Percentiles rank a stretch among this genome's conserved stretches.
These are phyloP conservation scores for Heliocidaris erythrogramma DNA, from an alignment of 35 echinoderm and acorn worm genomes.

Conservation along the genomic window DNA sequence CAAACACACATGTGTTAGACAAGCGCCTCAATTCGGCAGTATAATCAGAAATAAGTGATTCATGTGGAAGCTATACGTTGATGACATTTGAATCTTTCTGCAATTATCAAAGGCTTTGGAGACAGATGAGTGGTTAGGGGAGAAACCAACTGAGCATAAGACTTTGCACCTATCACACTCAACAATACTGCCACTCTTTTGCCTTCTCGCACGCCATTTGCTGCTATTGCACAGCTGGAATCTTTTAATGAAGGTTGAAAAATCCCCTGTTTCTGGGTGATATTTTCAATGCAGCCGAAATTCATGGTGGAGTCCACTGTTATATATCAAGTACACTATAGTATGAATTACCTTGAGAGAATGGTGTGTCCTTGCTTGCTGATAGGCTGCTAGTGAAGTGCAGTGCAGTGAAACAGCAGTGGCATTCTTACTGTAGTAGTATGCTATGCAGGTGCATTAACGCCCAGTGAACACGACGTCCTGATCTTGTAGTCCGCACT, in stretches of 20 bases:
- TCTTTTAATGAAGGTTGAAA: background rate
- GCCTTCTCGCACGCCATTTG: constrained; percentile 1
- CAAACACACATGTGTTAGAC: constrained; percentile 61
- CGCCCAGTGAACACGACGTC: too few relatives aligned
- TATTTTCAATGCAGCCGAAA: background rate
- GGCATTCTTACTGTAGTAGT: background rate
- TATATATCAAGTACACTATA: background rate
- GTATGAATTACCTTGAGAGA: background rate
- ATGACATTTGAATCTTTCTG: constrained; percentile 45
- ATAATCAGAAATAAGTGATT: constrained; percentile 58
- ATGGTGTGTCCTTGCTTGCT: background rate
- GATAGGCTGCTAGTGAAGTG: background rate
- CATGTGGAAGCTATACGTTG: constrained; percentile 27
- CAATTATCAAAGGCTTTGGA: constrained; percentile 33
- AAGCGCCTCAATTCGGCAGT: constrained; percentile 45
- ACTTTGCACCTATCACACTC: constrained; percentile 16
- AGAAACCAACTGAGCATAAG: constrained; percentile 35
- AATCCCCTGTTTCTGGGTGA: background rate
- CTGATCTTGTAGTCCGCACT: too few relatives aligned
- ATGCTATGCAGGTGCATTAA: too few relatives aligned
- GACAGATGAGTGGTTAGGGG: background rate
- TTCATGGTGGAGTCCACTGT: background rate
- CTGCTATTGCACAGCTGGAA: constrained; percentile 26
- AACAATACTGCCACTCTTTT: constrained; percentile 1
- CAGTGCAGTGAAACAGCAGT: background rate